phyloP scores from a whole-genome alignment of 2,113 vertebrate genomes.

The Oncorhynchus clarkii region DNA sequence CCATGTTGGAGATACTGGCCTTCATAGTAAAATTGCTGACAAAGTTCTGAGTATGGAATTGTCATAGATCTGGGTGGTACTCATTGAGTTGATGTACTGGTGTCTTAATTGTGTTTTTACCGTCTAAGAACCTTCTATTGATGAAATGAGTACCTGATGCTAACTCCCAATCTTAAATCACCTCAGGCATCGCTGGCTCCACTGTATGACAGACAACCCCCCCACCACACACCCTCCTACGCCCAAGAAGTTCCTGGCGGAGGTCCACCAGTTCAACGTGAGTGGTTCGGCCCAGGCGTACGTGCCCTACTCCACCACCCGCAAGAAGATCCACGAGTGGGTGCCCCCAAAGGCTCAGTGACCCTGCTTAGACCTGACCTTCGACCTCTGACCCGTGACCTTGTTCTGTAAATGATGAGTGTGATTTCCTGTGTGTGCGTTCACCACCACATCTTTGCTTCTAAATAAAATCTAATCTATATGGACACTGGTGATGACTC shows the following conservation, averaged over 20 bases:
- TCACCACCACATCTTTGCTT: slow-evolving; percentile 8
- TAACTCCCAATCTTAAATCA: not conserved
- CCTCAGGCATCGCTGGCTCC: slow-evolving; percentile 94
- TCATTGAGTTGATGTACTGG: not conserved
- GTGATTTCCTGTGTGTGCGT: not conserved
- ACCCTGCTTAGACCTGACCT: slow-evolving; percentile 18
- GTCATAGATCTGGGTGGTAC: not conserved
- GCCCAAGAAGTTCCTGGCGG: slow-evolving; percentile 87
- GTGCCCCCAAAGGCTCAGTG: slow-evolving; percentile 74
- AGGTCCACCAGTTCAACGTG: slow-evolving; percentile 87
- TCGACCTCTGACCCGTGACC: not conserved
- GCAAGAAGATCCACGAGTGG: slow-evolving; percentile 97
- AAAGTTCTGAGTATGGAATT: not conserved
- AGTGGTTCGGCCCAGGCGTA: slow-evolving; percentile 84
- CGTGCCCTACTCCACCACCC: slow-evolving; percentile 90
- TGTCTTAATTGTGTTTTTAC: not conserved
- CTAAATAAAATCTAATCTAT: slow-evolving; percentile 59
- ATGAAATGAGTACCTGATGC: no score
- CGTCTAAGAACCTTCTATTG: no score
- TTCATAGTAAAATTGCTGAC: not conserved
- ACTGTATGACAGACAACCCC: slow-evolving; percentile 89
- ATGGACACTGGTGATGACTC: slow-evolving; percentile 4
- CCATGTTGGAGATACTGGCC: not conserved
- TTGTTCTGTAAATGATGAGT: slow-evolving; percentile 54
- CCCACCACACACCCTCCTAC: slow-evolving; percentile 88